Base-by-base conservation (phyloP, 2,888 invertebrate genomes). In the Gnatocerus cornutus region DNA sequence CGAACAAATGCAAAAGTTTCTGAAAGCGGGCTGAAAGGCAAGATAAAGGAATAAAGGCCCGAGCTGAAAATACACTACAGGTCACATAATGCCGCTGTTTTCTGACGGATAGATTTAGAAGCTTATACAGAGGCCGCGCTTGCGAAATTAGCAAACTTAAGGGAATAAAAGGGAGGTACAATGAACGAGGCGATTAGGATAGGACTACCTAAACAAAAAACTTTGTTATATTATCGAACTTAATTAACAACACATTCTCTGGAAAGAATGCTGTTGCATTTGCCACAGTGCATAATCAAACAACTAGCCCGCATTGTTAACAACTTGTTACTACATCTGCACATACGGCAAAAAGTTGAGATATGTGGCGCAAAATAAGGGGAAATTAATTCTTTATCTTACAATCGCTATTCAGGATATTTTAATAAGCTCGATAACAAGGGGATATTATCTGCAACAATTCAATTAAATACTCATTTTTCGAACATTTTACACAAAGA, bases 11-110 rank as follows among this genome's bases (percentile, higher is more conserved):
- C 80, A 81, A 81, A 81, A 81, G 80, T 80, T 81, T 77, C 81
- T 82, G 81, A 81, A 82, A 81, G 81, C 80, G 79, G 79, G 77
- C 77, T 84, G 84, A 84, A 84, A 84, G 82, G 83, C 83, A 80
- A 84, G 84, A 84, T 84, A 84, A 84, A 84, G 84, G 84, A 83
- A 84, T 83, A 83, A 84, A 84, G 81, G 82, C 82, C 74, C 74
- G 76, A 77, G 73, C 79, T 80, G 80, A 80, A 82, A 81, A 82
- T 80, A 82, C 81, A 82, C 78, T 81, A 80, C 81, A 81, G 79
- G 79, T 79, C 80, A 78, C 79, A 81, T 80, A 81, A 80, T 80
- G 69, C 78, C 77, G 76, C 78, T 79, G 80, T 79, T 79, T 78
- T 79, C 79, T 78, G 79, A 78, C 74, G 78, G 79, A 79, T 78